Conservation (phyloP, 2,888 invertebrate species). For the Drosophila helvetica region DNA sequence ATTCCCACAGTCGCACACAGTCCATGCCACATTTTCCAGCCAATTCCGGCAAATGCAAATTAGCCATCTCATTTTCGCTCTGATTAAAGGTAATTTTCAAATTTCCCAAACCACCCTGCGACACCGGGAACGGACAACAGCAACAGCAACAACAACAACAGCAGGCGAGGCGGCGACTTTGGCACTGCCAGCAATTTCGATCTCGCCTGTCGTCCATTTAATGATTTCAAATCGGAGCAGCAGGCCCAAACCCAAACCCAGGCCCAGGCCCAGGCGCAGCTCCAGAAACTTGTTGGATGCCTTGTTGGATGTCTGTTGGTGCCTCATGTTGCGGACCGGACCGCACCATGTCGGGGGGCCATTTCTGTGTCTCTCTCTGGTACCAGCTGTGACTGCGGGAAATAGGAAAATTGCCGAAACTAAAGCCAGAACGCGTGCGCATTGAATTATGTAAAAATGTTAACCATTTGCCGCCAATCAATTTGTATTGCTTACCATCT, state of each 20-base stretch:
- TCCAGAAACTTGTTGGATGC: conserved; percentile 36
- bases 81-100: conserved; percentile 77
- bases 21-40: conserved; percentile 47
- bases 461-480: conserved; percentile 42
- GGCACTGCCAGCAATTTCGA: conserved; percentile 48
- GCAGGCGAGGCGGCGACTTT: conserved; percentile 39
- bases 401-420: conserved; percentile 54
- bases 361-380: conserved; percentile 8
- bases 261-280: too few relatives aligned
- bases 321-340: background rate
- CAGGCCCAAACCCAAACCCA: conserved; percentile 33
- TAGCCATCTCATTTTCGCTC: conserved; percentile 73
- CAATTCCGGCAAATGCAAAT: conserved; percentile 55
- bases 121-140: conserved; percentile 53
- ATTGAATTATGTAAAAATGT: conserved; percentile 71
- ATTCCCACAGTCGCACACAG: conserved; percentile 36
- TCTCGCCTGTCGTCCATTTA: conserved; percentile 69
- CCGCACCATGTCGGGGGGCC: background rate
- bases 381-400: conserved; percentile 40
- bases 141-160: conserved; percentile 36
- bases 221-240: conserved; percentile 54
- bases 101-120: conserved; percentile 62
- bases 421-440: conserved; percentile 67
- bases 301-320: background rate
- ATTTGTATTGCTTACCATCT: conserved; percentile 32